Conservation (phyloP, 1,140 invertebrate species). For the Aphidius gifuensis region DNA sequence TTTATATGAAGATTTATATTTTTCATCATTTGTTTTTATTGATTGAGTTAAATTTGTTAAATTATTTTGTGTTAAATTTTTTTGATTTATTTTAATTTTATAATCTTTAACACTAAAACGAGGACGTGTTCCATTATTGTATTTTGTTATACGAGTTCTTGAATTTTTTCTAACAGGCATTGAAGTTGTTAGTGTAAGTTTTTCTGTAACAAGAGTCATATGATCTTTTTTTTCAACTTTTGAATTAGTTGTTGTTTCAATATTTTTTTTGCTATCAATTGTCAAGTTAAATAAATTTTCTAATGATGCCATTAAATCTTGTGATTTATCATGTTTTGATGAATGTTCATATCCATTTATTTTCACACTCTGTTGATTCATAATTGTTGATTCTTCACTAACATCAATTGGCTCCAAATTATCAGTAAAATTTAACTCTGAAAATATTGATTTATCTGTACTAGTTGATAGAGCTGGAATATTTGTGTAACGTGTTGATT, state of each 20-base stretch:
- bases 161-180: conserved; percentile 31
- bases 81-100: conserved; percentile 40
- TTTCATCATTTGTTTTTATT: conserved; percentile 28
- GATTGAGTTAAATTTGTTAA: not conserved
- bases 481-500: too few relatives aligned
- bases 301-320: not conserved
- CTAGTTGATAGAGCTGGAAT: too few relatives aligned
- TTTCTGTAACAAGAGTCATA: not conserved
- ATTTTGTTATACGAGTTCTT: conserved; percentile 42
- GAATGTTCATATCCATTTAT: too few relatives aligned
- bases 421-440: too few relatives aligned
- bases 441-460: too few relatives aligned
- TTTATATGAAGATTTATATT: conserved; percentile 47
- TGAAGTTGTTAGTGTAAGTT: conserved; percentile 14
- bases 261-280: not conserved
- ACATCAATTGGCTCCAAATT: too few relatives aligned
- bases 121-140: conserved; percentile 45
- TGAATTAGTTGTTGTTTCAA: not conserved
- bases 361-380: too few relatives aligned
- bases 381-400: too few relatives aligned
- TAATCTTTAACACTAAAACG: conserved; percentile 55
- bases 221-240: conserved; percentile 12
- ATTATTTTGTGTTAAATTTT: conserved; percentile 28
- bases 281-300: conserved; percentile 7
- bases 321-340: too few relatives aligned